A percentile compares a stretch with the other conserved stretches of the same genome.
phyloP scores from a whole-genome alignment of 64 coral and sea anemone genomes.

The Acropora tenuis region DNA sequence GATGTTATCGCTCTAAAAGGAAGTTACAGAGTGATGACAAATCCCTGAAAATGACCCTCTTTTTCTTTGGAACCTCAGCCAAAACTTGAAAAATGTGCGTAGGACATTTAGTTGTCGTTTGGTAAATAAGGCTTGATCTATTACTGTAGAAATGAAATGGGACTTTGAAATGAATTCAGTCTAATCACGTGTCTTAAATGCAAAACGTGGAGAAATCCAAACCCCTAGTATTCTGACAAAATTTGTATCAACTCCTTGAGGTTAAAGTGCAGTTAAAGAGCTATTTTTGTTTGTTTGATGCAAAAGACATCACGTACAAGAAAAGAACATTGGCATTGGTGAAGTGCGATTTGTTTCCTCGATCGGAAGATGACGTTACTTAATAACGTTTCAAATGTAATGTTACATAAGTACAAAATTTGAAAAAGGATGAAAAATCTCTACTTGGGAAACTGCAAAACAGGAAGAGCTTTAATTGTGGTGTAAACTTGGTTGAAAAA shows the following conservation, averaged over 20 bases:
- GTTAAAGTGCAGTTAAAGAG: neutral
- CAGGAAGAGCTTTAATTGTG: neutral
- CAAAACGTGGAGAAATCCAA: constrained; percentile 2
- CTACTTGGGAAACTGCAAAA: neutral
- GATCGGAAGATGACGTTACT: neutral
- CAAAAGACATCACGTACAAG: constrained; percentile 1
- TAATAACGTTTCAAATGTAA: neutral
- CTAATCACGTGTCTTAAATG: neutral
- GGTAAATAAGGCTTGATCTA: neutral
- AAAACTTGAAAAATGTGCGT: no score
- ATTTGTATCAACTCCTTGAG: neutral
- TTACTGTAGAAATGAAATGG: neutral
- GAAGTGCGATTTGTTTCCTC: neutral
- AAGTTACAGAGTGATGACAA: neutral
- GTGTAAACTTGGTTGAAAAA: neutral
- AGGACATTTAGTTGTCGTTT: neutral
- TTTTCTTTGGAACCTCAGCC: neutral
- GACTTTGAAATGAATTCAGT: neutral
- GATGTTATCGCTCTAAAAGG: neutral
- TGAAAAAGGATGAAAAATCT: neutral
- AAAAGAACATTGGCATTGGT: neutral
- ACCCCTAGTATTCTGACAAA: neutral
- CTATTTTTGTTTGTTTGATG: neutral
- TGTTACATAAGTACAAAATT: neutral
- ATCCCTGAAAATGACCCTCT: neutral